These are phyloP conservation scores for Xenopus tropicalis DNA, from an alignment of 2,113 vertebrate species.

Conservation along the genomic window DNA sequence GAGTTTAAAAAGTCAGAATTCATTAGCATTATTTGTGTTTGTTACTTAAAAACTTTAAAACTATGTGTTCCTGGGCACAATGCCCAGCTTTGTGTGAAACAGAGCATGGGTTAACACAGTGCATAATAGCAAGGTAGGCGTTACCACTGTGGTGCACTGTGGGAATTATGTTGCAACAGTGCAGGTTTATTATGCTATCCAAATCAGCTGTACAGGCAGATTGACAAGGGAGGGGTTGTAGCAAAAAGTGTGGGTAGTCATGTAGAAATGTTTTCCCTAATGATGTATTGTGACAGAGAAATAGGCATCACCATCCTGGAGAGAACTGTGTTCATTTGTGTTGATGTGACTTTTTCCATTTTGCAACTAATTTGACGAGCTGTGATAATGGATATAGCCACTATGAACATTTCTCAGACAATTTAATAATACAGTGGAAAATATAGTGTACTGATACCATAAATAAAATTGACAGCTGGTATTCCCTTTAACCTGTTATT, in stretches of 20 bases:
- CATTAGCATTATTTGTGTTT: no score
- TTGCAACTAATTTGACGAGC: conserved; percentile 14
- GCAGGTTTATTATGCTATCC: conserved; percentile 19
- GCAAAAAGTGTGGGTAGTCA: conserved; percentile 12
- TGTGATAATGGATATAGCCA: conserved; percentile 23
- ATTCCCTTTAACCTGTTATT: conserved; percentile 5
- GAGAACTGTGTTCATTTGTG: conserved; percentile 14
- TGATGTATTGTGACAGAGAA: conserved; percentile 9
- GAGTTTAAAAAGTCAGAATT: no score
- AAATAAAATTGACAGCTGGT: conserved; percentile 10
- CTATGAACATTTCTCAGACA: conserved; percentile 5
- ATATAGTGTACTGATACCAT: not conserved
- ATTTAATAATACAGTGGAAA: conserved; percentile 23
- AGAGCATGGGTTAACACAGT: conserved; percentile 29
- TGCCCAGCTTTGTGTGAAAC: conserved; percentile 29
- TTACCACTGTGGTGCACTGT: conserved; percentile 26
- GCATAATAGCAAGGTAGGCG: conserved; percentile 28
- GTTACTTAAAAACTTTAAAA: conserved; percentile 6
- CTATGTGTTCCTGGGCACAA: conserved; percentile 6
- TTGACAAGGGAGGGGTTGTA: not conserved
- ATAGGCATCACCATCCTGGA: conserved; percentile 4
- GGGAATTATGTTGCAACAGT: conserved; percentile 22
- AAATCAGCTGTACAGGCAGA: conserved; percentile 4
- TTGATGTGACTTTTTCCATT: conserved; percentile 13
- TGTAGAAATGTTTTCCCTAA: conserved; percentile 5